A percentile compares a stretch with the other conserved stretches of the same genome.
Conservation (phyloP, 2,797 vertebrate genomes). For the Cichlasoma orientale region DNA sequence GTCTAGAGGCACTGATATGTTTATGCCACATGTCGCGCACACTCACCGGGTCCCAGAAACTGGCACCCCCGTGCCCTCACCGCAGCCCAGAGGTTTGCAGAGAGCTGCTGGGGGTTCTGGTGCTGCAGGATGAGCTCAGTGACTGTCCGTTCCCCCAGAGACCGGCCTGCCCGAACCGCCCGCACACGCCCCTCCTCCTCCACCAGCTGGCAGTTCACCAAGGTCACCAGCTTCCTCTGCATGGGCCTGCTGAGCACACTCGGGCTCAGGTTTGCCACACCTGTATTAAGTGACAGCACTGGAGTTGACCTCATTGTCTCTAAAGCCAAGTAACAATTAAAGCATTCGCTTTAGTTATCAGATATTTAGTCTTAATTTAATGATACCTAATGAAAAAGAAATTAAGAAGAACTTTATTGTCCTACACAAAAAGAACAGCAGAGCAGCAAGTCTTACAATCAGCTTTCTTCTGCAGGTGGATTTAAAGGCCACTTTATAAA, state of each 20-base stretch:
- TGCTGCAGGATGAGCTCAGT: conserved; percentile 96
- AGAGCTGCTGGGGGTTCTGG: conserved; percentile 96
- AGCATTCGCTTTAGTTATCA: background rate
- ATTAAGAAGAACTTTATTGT: background rate
- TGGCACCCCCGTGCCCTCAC: conserved; percentile 94
- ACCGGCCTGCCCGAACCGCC: conserved; percentile 90
- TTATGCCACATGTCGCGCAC: background rate
- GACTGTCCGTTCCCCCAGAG: conserved; percentile 92
- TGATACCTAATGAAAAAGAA: background rate
- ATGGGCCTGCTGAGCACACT: conserved; percentile 95
- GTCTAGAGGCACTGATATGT: background rate
- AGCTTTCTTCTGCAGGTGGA: background rate
- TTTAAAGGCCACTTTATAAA: background rate
- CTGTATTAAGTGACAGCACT: conserved; percentile 63
- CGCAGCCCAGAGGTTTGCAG: conserved; percentile 95
- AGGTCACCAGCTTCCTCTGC: conserved; percentile 95
- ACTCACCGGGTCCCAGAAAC: conserved; percentile 93
- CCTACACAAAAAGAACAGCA: background rate
- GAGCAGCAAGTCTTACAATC: background rate
- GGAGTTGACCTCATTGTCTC: background rate
- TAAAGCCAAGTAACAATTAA: background rate
- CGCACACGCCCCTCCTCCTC: conserved; percentile 94
- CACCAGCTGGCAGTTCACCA: conserved; percentile 96
- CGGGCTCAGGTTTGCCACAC: conserved; percentile 87
- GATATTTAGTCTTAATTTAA: background rate